Conservation (phyloP, 2,113 vertebrate genomes). For the Castor canadensis region DNA sequence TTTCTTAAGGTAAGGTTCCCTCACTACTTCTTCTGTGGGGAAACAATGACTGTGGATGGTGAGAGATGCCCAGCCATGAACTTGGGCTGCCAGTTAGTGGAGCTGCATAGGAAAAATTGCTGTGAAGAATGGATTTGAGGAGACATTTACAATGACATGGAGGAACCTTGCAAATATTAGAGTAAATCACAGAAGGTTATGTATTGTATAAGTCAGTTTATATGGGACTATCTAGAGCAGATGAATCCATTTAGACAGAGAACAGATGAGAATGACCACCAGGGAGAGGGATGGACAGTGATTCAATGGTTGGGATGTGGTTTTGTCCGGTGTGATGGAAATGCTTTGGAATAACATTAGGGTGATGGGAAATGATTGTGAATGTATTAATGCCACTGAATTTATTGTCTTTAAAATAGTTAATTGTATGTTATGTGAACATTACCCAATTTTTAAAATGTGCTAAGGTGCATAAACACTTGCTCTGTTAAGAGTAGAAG, state of each 20-base stretch:
- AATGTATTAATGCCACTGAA: background rate
- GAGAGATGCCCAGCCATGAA: background rate
- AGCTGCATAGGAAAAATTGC: no score
- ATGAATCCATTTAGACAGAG: background rate
- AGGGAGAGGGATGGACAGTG: no score
- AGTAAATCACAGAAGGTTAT: background rate
- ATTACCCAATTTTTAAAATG: background rate
- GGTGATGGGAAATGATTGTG: background rate
- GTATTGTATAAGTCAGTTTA: background rate
- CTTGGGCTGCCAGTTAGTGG: background rate
- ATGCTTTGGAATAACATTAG: background rate
- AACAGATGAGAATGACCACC: background rate
- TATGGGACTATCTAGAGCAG: background rate
- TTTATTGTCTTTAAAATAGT: background rate
- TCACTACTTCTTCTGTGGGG: background rate
- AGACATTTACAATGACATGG: background rate
- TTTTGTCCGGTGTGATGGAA: background rate
- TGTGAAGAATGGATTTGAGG: background rate
- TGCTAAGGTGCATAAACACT: background rate
- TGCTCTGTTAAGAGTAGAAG: background rate
- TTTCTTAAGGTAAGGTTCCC: background rate
- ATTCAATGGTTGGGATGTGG: rapidly evolving
- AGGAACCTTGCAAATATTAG: background rate
- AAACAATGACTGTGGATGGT: background rate
- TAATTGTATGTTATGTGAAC: background rate